Percentiles rank a stretch among this genome's conserved stretches.
phyloP scores from a whole-genome alignment of 1,140 invertebrate species.

The Campoletis sonorensis region DNA sequence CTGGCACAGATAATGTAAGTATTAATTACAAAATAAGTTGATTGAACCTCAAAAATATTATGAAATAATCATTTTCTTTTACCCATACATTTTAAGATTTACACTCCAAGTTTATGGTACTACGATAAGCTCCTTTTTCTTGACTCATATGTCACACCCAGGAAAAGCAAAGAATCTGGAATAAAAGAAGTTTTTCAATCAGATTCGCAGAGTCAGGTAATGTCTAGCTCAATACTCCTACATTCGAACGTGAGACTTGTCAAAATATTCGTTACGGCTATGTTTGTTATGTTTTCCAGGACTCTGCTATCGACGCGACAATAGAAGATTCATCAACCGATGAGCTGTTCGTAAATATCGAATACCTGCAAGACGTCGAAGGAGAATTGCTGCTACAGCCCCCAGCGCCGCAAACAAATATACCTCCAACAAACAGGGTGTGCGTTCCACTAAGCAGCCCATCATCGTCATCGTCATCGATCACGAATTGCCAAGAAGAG shows the following conservation, averaged over 20 bases:
- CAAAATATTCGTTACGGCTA: slow-evolving; percentile 17
- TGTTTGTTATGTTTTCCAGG: background rate
- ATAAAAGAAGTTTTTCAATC: slow-evolving; percentile 17
- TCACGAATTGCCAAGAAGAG: slow-evolving; percentile 12
- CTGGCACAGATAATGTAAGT: slow-evolving; percentile 36
- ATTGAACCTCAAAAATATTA: background rate
- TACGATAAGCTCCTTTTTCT: slow-evolving; percentile 3
- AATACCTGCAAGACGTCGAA: slow-evolving; percentile 10
- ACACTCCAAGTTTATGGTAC: background rate
- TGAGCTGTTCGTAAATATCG: slow-evolving; percentile 24
- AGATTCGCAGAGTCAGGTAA: slow-evolving; percentile 24
- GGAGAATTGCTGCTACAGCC: background rate
- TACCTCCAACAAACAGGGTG: background rate
- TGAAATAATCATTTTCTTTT: slow-evolving; percentile 1
- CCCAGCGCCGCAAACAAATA: slow-evolving; percentile 16
- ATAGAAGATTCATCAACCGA: slow-evolving; percentile 22
- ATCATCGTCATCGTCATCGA: slow-evolving; percentile 1
- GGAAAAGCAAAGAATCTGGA: slow-evolving; percentile 12
- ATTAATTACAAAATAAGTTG: slow-evolving; percentile 16
- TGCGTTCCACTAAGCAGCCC: slow-evolving; percentile 6
- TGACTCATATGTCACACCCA: background rate
- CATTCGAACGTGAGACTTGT: slow-evolving; percentile 18
- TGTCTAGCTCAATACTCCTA: background rate
- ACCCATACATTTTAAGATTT: slow-evolving; percentile 4
- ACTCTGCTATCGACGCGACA: background rate